Conservation (phyloP, 2,888 invertebrate species). For the Resseliella maxima region DNA sequence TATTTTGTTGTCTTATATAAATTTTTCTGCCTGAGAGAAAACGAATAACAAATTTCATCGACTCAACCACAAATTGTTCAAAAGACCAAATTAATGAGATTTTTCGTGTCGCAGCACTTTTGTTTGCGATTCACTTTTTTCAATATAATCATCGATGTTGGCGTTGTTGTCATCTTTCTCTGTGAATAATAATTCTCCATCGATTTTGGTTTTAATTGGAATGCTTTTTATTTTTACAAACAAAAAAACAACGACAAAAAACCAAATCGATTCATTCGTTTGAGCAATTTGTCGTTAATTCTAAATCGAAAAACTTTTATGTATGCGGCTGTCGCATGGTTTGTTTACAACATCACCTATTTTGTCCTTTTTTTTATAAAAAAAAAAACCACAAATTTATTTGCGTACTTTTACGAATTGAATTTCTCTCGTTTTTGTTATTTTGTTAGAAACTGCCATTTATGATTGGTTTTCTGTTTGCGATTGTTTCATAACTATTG, state of each 20-base stretch:
- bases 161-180: not conserved
- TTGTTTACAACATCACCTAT: not conserved
- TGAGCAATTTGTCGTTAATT: not conserved
- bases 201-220: conserved; percentile 8
- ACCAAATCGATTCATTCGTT: not conserved
- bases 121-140: not conserved
- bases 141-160: too few species aligned
- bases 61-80: conserved; percentile 32
- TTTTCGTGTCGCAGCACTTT: not conserved
- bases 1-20: conserved; percentile 22
- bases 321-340: not conserved
- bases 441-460: not conserved
- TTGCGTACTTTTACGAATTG: conserved; percentile 7
- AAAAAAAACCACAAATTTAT: not conserved
- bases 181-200: not conserved
- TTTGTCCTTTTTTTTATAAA: not conserved
- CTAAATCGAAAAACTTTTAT: not conserved
- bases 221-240: not conserved
- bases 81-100: conserved; percentile 51
- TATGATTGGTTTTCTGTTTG: not conserved
- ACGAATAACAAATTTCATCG: conserved; percentile 36
- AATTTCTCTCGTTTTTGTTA: not conserved
- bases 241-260: too few species aligned
- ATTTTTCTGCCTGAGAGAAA: conserved; percentile 39
- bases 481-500: conserved; percentile 45